These are phyloP conservation scores for Coelinius sp. DNA, from an alignment of 2,888 invertebrate genomes.

Conservation along the genomic window DNA sequence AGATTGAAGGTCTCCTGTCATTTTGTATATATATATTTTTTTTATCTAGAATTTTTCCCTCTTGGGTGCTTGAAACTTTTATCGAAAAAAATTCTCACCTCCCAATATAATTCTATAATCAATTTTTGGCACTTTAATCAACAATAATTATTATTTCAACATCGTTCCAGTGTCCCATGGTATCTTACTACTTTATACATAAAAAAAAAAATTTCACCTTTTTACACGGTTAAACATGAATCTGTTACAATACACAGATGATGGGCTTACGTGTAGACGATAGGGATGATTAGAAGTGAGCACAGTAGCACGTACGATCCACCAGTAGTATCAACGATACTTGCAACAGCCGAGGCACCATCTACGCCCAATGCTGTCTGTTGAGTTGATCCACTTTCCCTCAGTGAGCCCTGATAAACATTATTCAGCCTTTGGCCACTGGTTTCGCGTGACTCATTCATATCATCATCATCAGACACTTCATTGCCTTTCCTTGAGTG, in stretches of 20 bases:
- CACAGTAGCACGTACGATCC: slow-evolving; percentile 50
- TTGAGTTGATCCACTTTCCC: slow-evolving; percentile 74
- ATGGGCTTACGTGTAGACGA: slow-evolving; percentile 22
- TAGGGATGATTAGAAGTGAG: slow-evolving; percentile 49
- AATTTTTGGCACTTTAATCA: slow-evolving; percentile 22
- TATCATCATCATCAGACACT: slow-evolving; percentile 49
- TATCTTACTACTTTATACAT: slow-evolving; percentile 5
- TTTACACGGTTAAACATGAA: neutral
- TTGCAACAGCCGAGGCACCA: slow-evolving; percentile 43
- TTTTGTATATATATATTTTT: too few relatives aligned
- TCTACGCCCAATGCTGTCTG: slow-evolving; percentile 52
- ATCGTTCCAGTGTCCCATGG: neutral
- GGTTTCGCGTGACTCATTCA: slow-evolving; percentile 54
- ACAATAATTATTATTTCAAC: neutral
- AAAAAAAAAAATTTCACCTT: slow-evolving; percentile 4
- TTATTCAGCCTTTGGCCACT: slow-evolving; percentile 65
- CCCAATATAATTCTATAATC: neutral
- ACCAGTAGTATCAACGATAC: slow-evolving; percentile 36
- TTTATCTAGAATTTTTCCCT: neutral
- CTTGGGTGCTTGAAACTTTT: neutral
- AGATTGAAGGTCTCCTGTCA: neutral
- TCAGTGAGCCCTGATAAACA: slow-evolving; percentile 78
- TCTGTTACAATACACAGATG: neutral
- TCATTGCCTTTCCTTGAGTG: slow-evolving; percentile 59
- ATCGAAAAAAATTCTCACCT: neutral